Evolutionary conservation across 2,113 vertebrate genomes (phyloP), one percentile per base, ranked within the genome.

Genomic region (Lasiurus cinereus): DNA sequence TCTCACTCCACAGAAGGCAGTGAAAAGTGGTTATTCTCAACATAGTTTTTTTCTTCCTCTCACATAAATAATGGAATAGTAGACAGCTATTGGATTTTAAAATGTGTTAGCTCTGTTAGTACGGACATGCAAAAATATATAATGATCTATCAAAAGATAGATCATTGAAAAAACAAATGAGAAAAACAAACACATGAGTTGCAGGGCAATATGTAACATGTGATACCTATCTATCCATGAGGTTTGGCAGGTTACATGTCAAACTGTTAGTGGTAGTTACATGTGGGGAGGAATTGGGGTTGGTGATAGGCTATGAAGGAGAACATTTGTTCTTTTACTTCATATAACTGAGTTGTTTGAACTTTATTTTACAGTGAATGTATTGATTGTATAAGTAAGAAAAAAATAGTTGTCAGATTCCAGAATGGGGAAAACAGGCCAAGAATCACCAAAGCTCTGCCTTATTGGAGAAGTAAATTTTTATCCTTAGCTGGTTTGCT

Each of bases 301-400:
- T 31, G 39, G 48, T 8, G 29, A 19, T 14, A 48, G 5, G 9
- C n/a, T 52, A 8, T 54, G 36, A 59, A 94, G 16, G 36, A 88
- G 33, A 70, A 13, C 8, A 54, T 52, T 64, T 48, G 6, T 5
- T 62, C 52, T 87, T 69, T 93, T 5, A 52, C 29, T 69, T 5
- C 39, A 31, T 33, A 39, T 54, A 84, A 76, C 24, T 64, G 59
- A 50, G 29, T 27, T n/a, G 18, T 91, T 94, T 76, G 66, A 64
- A 48, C 48, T 80, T 66, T 70, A 87, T 90, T 85, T 91, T 79
- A 73, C 21, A 94, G 33, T 56, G 67, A 48, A 74, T 84, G 46
- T 74, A 39, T 64, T 88, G 59, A 86, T 46, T 90, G 6, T 24
- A 6, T 50, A 59, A 90, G 54, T 62, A 21, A 52, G 8, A 73